Evolutionary conservation across 2,888 invertebrate genomes (phyloP).

Genomic region (Drosophila neonasuta): DNA sequence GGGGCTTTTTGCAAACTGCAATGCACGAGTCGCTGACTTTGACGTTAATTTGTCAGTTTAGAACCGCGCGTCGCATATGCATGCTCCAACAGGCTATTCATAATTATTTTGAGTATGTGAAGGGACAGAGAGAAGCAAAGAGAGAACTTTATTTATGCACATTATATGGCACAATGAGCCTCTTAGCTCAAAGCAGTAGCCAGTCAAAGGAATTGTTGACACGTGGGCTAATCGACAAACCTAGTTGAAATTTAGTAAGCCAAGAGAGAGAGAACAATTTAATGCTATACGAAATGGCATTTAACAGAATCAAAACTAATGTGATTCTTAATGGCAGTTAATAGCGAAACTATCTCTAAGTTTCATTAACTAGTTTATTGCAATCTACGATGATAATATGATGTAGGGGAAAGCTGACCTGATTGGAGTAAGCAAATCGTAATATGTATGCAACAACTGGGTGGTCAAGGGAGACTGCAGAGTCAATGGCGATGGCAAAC

Average conservation of each 20-base stretch:
- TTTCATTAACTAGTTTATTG: neutral
- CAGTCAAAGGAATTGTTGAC: conserved; percentile 11
- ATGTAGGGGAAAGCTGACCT: neutral
- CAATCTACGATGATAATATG: neutral
- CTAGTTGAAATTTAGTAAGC: neutral
- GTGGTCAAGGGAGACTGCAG: conserved; percentile 28
- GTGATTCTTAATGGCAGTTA: neutral
- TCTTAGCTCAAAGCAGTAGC: conserved; percentile 15
- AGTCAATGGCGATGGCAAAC: conserved; percentile 31
- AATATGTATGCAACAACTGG: neutral
- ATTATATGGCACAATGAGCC: conserved; percentile 51
- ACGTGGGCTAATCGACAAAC: neutral
- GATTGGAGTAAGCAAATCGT: neutral
- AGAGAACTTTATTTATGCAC: conserved; percentile 37
- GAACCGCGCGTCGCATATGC: conserved; percentile 39
- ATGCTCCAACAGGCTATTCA: conserved; percentile 39
- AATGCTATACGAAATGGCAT: too few relatives aligned
- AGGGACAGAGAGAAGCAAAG: neutral
- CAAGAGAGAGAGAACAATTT: neutral
- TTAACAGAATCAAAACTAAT: neutral
- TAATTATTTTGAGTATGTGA: conserved; percentile 5
- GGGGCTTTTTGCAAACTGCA: conserved; percentile 27
- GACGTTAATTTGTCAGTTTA: conserved; percentile 60
- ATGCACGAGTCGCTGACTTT: conserved; percentile 46
- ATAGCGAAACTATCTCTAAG: neutral